A percentile compares a stretch with the other conserved stretches of the same genome.
phyloP scores from a whole-genome alignment of 2,797 vertebrate species.

The Psittacula derbiana region DNA sequence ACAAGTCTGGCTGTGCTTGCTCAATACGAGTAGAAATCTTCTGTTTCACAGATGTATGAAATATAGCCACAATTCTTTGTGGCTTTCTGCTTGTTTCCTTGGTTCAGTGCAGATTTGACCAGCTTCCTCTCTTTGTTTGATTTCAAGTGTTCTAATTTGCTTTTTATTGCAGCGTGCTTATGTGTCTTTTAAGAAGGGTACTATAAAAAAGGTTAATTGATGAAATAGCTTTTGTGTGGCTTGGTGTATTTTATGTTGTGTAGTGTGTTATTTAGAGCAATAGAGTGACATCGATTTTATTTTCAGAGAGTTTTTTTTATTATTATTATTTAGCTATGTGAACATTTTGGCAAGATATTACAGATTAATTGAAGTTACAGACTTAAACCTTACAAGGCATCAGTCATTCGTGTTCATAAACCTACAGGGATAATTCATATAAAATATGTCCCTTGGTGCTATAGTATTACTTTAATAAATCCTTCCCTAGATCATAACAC shows the following conservation, averaged over 20 bases:
- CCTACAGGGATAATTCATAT: slow-evolving; percentile 30
- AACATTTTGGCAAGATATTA: slow-evolving; percentile 37
- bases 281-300: slow-evolving; percentile 20
- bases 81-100: not conserved
- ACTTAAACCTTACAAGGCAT: slow-evolving; percentile 24
- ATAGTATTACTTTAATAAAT: slow-evolving; percentile 26
- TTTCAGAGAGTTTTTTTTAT: not conserved
- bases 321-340: not conserved
- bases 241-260: slow-evolving; percentile 14
- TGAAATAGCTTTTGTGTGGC: slow-evolving; percentile 38
- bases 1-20: not conserved
- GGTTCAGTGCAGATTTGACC: not conserved
- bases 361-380: slow-evolving; percentile 52
- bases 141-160: slow-evolving; percentile 29
- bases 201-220: slow-evolving; percentile 35
- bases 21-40: not conserved
- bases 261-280: slow-evolving; percentile 49
- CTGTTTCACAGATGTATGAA: not conserved
- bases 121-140: slow-evolving; percentile 25
- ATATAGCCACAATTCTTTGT: not conserved
- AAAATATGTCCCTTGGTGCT: slow-evolving; percentile 14
- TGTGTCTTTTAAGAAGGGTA: slow-evolving; percentile 12
- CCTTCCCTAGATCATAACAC: not conserved
- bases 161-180: slow-evolving; percentile 35
- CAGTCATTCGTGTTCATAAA: slow-evolving; percentile 33